Conservation (phyloP, 2,888 invertebrate genomes). For the Endotricha flammealis region DNA sequence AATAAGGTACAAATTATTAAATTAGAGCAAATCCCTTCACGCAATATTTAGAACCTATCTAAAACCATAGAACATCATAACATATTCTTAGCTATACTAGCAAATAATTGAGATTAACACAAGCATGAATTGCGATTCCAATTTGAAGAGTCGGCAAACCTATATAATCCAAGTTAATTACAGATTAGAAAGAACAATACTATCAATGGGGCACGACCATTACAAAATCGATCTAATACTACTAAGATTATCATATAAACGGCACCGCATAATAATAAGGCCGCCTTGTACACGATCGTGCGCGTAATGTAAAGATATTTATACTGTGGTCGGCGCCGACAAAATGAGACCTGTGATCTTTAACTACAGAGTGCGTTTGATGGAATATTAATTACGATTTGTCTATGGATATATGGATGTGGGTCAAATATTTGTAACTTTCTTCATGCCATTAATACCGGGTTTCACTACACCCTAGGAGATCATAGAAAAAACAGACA, state of each 20-base stretch:
- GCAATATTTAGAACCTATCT: too few relatives aligned
- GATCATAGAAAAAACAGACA: too few relatives aligned
- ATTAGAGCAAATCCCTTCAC: too few relatives aligned
- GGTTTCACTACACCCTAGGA: too few relatives aligned
- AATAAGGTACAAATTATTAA: too few relatives aligned
- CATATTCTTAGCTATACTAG: too few relatives aligned
- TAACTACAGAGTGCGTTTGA: neutral
- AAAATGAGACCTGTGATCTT: neutral
- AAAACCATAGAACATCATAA: too few relatives aligned
- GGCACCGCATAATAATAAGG: constrained; percentile 55
- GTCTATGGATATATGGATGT: neutral
- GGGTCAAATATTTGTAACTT: neutral
- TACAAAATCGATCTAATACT: constrained; percentile 33
- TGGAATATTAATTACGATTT: neutral
- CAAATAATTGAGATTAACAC: too few relatives aligned
- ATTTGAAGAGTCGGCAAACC: neutral
- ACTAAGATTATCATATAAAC: constrained; percentile 48
- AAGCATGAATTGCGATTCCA: too few relatives aligned
- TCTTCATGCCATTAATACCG: too few relatives aligned
- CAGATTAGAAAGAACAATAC: constrained; percentile 5
- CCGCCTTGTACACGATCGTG: constrained; percentile 19
- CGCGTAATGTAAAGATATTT: neutral
- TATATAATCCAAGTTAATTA: constrained; percentile 3
- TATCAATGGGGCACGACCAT: neutral
- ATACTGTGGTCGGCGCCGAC: neutral